Evolutionary conservation across 2,113 vertebrate species (phyloP), one percentile per base, ranked within the genome.

Genomic region (Dolichotis patagonum): DNA sequence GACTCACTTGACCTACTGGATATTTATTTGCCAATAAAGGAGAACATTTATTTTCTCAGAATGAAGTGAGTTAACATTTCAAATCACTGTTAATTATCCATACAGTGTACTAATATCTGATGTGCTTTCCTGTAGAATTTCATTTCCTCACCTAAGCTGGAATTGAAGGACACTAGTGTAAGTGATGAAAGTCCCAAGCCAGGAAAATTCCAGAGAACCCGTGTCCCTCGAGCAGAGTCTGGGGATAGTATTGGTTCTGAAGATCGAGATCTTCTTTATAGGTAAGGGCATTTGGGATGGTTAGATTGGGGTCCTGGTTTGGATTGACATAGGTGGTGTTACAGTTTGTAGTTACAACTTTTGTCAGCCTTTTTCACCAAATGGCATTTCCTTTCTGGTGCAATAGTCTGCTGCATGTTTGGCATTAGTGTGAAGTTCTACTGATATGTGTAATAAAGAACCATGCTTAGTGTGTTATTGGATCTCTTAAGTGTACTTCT

Each of bases 211-310:
- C 99, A 99, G 87, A 99, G 98, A 96, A 97, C 98, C 2, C 97
- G 97, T 62, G 97, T 99, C 35, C 98, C 98, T 7, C 96, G 97
- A 46, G 98, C 98, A 1, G 98, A 98, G 83, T 99, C 99, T 63
- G 98, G 98, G 65, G 99, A 99, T 35, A 98, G 99, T 26, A 67
- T 99, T 24, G 98, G 98, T 5, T 98, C 98, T 17, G 99, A 99
- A 32, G 99, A 99, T 41, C 99, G 97, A 11, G 99, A 98, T 58
- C 99, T 99, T 88, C 99, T 98, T 0, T 99, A 99, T 24, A 99
- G 99, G 99, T 99, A 97, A 95, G n/a, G 65, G 22, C 10, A 9
- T 63, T 38, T 41, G 24, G 69, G 41, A 77, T 73, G 41, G n/a
- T 13, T 80, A 11, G 49, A 54, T 11, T 11, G 32, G 16, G 3